phyloP scores from a whole-genome alignment of 2,888 invertebrate species.

The Carpatolechia fugitivella region DNA sequence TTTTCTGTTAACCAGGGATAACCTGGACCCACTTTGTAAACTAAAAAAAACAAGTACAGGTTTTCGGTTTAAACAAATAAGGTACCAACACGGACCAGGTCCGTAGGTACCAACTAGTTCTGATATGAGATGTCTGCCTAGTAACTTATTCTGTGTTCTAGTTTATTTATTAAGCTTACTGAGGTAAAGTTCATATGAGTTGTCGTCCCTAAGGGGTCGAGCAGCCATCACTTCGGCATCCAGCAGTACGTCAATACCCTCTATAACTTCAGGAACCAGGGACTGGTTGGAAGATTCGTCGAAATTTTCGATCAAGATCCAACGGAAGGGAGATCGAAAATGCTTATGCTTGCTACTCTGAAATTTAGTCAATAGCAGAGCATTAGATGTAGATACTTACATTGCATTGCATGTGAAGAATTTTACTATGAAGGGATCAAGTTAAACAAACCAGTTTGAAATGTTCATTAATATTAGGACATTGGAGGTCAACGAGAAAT shows the following conservation, averaged over 20 bases:
- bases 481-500: conserved; percentile 52
- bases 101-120: too few species aligned
- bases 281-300: conserved; percentile 19
- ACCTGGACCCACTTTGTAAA: conserved; percentile 51
- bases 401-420: background rate
- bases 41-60: conserved; percentile 47
- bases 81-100: too few species aligned
- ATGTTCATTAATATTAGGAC: conserved; percentile 40
- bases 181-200: conserved; percentile 37
- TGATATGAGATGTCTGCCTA: too few species aligned
- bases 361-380: conserved; percentile 12
- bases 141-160: too few species aligned
- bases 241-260: conserved; percentile 42
- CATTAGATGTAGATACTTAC: too few species aligned
- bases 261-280: conserved; percentile 35
- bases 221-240: conserved; percentile 54
- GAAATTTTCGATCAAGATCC: conserved; percentile 48
- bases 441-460: conserved; percentile 44
- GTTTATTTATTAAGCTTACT: conserved; percentile 38
- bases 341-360: conserved; percentile 41
- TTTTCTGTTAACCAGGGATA: conserved; percentile 46
- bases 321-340: conserved; percentile 57
- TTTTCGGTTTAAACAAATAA: too few species aligned
- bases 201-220: conserved; percentile 25
- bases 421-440: too few species aligned